Base-by-base conservation (phyloP, 2,113 vertebrate genomes). In the Otolemur garnettii region DNA sequence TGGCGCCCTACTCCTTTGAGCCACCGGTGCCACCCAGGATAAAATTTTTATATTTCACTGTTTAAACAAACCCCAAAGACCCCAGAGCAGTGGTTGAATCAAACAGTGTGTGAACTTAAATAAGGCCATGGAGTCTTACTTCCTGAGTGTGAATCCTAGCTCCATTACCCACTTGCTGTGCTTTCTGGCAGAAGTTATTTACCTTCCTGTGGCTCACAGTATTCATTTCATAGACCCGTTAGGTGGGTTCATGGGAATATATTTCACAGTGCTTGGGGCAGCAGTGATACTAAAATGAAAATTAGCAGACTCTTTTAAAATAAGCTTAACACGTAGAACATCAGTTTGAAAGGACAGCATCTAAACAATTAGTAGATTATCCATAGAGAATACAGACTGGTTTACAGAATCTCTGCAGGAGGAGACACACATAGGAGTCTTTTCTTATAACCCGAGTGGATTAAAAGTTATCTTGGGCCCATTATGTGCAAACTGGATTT, bases 401-500 rank as follows among this genome's bases (percentile, higher is more conserved):
- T 78, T 91, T 75, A 82, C 5, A 82, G n/a, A 86, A 87, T 82
- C 28, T 82, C 33, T 81, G 19, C 57, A 64, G 55, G 21, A 87
- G 53, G 38, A 85, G 60, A 86, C 21, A 60, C 7, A 62, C 2
- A 82, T 14, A 90, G 69, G 57, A 79, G 72, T 55, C 7, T 22
- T 71, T 79, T 64, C 33, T 55, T 83, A 2, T 62, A 83, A 60
- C 21, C 6, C 18, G 84, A 64, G 38, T 57, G 30, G 24, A 64
- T 72, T 89, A 79, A 84, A 28, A 81, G 69, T 17, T 62, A 84
- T 83, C 81, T 90, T 95, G 85, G 86, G 50, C n/a, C 59, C 33
- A 28, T 30, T 69, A 68, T 42, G 21, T 88, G 30, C 64, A 42
- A 84, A 38, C 74, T 85, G 17, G 13, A 22, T 68, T 90, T 66